Conservation (phyloP, 2,113 vertebrate genomes). For the Noctilio leporinus region DNA sequence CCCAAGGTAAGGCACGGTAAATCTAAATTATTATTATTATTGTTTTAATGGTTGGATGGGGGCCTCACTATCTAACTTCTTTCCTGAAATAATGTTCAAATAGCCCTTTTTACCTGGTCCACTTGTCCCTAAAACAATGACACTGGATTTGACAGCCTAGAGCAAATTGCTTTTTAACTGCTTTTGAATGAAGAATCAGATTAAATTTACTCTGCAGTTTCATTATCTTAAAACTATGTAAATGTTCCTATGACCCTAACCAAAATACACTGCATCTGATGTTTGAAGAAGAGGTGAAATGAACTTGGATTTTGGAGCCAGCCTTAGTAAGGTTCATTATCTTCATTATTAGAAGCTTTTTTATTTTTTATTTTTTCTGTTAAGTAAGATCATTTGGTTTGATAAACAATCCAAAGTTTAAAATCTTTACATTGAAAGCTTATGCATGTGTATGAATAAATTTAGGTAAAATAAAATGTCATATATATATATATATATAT, state of each 20-base stretch:
- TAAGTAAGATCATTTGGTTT: neutral
- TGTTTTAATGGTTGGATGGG: neutral
- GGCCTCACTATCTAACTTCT: neutral
- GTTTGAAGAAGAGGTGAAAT: conserved; percentile 8
- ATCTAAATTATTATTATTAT: neutral
- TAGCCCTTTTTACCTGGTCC: neutral
- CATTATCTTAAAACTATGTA: neutral
- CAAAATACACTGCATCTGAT: neutral
- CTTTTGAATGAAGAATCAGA: conserved; percentile 6
- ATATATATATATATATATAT: no score
- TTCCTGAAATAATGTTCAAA: neutral
- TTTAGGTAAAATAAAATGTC: neutral
- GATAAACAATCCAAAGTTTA: neutral
- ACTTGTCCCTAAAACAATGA: neutral
- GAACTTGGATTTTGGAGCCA: neutral
- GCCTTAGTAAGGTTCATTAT: neutral
- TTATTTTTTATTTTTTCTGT: neutral
- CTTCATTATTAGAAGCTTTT: neutral
- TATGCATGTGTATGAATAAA: neutral
- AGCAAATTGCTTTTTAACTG: conserved; percentile 11
- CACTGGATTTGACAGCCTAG: neutral
- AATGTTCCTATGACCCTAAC: neutral
- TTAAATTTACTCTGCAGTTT: neutral
- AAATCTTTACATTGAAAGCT: neutral
- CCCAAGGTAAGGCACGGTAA: neutral